Conservation (phyloP, 53 echinoderm and acorn worm genomes). For the Patiria pectinifera region DNA sequence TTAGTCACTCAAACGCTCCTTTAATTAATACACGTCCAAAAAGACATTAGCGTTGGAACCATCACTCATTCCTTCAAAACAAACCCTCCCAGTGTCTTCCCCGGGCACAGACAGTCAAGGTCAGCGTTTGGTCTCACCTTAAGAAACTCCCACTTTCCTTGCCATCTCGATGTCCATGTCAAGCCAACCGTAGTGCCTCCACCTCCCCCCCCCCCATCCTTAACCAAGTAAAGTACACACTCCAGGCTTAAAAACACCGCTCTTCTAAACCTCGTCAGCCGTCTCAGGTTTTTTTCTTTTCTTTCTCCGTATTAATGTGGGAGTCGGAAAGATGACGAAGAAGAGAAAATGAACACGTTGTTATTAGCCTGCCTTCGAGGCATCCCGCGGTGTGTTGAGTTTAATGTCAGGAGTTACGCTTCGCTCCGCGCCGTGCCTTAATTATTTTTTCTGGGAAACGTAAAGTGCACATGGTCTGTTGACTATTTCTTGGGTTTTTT, state of each 20-base stretch:
- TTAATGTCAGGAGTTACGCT: not conserved
- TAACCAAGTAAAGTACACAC: not conserved
- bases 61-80: not conserved
- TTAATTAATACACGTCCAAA: too few species aligned
- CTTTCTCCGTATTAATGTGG: not conserved
- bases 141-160: not conserved
- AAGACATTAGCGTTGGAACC: not conserved
- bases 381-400: not conserved
- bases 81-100: not conserved
- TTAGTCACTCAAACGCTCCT: too few species aligned
- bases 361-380: not conserved
- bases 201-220: not conserved
- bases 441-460: not conserved
- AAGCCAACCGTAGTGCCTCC: not conserved
- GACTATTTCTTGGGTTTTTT: not conserved
- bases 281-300: not conserved
- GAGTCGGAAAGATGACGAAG: not conserved
- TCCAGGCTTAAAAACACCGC: not conserved
- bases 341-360: not conserved
- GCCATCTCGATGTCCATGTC: not conserved
- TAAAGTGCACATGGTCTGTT: not conserved
- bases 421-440: not conserved
- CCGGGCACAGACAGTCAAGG: not conserved
- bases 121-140: not conserved
- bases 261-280: not conserved